phyloP scores from a whole-genome alignment of 2,888 invertebrate species.

The Clepsis dumicolana region DNA sequence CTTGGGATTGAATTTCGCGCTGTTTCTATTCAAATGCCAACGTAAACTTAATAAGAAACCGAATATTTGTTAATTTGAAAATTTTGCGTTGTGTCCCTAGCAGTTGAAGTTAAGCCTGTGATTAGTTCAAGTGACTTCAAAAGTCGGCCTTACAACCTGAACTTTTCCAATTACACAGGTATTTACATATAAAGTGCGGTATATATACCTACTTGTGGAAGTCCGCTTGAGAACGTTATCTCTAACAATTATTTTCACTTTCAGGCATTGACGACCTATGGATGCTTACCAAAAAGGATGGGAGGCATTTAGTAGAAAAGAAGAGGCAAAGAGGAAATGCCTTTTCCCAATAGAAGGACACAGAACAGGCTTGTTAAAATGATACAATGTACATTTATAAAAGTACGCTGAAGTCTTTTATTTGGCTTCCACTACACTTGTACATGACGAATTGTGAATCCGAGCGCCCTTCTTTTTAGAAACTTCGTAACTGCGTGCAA shows the following conservation, averaged over 20 bases:
- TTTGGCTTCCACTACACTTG: too few relatives aligned
- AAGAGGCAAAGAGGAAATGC: too few relatives aligned
- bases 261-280: too few relatives aligned
- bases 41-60: not conserved
- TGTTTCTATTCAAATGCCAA: not conserved
- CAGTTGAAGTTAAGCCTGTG: constrained; percentile 7
- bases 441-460: too few relatives aligned
- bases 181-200: constrained; percentile 24
- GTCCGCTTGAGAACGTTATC: not conserved
- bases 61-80: constrained; percentile 4
- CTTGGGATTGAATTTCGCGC: not conserved
- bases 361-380: too few relatives aligned
- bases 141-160: constrained; percentile 7
- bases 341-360: too few relatives aligned
- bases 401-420: too few relatives aligned
- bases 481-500: too few relatives aligned
- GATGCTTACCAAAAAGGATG: too few relatives aligned
- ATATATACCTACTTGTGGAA: not conserved
- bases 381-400: too few relatives aligned
- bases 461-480: too few relatives aligned
- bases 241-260: not conserved
- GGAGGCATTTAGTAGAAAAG: too few relatives aligned
- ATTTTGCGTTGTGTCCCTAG: not conserved
- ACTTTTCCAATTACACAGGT: constrained; percentile 36
- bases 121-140: constrained; percentile 28